Percentiles rank a stretch among this genome's conserved stretches.
Conservation (phyloP, 2,888 invertebrate genomes). For the Ryuthela nishihirai region DNA sequence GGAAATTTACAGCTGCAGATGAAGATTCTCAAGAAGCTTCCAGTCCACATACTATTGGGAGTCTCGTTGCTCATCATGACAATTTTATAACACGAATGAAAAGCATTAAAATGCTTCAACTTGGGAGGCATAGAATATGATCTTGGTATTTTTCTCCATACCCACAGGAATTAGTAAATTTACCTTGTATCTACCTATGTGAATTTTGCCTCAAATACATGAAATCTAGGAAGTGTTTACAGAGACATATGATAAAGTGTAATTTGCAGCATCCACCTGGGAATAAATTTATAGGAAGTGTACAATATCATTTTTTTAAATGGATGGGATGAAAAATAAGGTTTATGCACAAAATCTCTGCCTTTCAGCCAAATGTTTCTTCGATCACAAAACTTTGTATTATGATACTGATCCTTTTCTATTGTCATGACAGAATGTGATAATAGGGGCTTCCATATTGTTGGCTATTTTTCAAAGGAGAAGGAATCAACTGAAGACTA, state of each 20-base stretch:
- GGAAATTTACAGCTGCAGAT: conserved; percentile 61
- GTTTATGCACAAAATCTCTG: conserved; percentile 95
- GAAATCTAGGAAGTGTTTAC: conserved; percentile 90
- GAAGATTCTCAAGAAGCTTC: conserved; percentile 40
- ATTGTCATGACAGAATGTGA: conserved; percentile 90
- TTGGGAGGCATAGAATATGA: conserved; percentile 92
- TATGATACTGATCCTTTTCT: conserved; percentile 97
- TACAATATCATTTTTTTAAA: too few species aligned
- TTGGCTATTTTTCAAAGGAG: conserved; percentile 97
- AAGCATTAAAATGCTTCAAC: conserved; percentile 93
- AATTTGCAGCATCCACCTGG: too few species aligned
- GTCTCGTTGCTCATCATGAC: conserved; percentile 87
- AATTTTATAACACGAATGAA: conserved; percentile 98
- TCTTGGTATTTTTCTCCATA: conserved; percentile 99
- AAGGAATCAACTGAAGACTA: conserved; percentile 91
- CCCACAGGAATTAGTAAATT: conserved; percentile 58
- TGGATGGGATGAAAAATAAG: too few species aligned
- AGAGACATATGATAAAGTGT: conserved; percentile 73
- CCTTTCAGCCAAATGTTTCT: conserved; percentile 88
- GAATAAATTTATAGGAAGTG: too few species aligned
- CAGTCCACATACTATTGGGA: conserved; percentile 63
- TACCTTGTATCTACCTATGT: conserved; percentile 60
- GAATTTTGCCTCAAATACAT: conserved; percentile 97
- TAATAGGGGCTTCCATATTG: conserved; percentile 87
- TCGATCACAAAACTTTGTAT: conserved; percentile 96